Base-by-base conservation (phyloP, 2,113 vertebrate genomes). In the Plectropomus leopardus region DNA sequence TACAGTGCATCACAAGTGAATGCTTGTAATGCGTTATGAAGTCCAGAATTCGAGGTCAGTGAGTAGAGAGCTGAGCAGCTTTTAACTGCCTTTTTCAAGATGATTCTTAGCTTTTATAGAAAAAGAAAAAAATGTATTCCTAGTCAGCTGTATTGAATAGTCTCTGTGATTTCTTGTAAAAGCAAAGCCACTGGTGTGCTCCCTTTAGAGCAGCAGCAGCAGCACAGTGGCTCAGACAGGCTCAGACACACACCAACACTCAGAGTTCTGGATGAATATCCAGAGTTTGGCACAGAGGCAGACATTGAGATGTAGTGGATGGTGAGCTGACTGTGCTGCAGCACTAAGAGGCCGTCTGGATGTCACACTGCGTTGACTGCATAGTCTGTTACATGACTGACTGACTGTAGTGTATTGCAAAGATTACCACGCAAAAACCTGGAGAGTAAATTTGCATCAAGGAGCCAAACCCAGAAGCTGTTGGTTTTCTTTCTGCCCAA, bases 181-280 rank as follows among this genome's bases (percentile, higher is more conserved):
- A 15, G 30, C 13, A 61, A 17, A 59, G 19, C 5, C 9, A 5
- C 45, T 28, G 60, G 40, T 15, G 0, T 32, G 40, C 34, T 50
- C 24, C 45, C 57, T 61, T 11, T 55, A 34, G 24, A 64, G 24
- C 66, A 36, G 59, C 68, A n/a, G n/a, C 16, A 14, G 42, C 68
- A n/a, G 55, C 55, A 21, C 24, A 4, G 8, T 0, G 23, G 58
- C 44, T 73, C 44, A 59, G 54, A 40, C 32, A 0, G 48, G 59
- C 72, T 54, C 72, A 32, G 59, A 78, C 64, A 66, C 74, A 64
- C 50, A 51, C 32, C 48, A 32, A 10, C 68, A 48, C 59, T 66
- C 54, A 1, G 48, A 51, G 59, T 53, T 54, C 7, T 65, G 72
- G 72, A 55, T 75, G 51, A 55, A 32, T 40, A 15, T 51, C 34